Evolutionary conservation across 2,888 invertebrate genomes (phyloP).

Genomic region (Drosophila formosana): DNA sequence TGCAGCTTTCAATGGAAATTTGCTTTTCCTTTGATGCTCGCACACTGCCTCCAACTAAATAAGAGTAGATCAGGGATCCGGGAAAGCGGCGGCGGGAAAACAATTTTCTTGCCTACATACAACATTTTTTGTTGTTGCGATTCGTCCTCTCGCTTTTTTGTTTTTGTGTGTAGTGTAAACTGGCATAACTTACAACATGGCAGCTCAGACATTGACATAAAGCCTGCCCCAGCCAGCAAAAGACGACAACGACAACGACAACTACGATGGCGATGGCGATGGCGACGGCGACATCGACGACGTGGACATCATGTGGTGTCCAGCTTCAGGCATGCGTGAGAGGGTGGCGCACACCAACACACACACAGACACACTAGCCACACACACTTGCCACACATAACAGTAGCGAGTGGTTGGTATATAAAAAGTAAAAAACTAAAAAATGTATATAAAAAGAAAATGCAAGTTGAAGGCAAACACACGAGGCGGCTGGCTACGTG

Average conservation of each 20-base stretch:
- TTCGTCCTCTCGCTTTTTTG: neutral
- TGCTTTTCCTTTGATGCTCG: conserved; percentile 68
- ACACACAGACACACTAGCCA: conserved; percentile 25
- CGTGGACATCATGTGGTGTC: conserved; percentile 45
- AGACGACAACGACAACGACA: conserved; percentile 6
- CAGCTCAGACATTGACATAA: conserved; percentile 79
- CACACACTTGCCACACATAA: conserved; percentile 31
- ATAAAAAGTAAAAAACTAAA: conserved; percentile 56
- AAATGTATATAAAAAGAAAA: conserved; percentile 72
- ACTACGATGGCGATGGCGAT: conserved; percentile 9
- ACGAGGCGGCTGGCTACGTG: conserved; percentile 37
- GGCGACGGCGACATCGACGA: conserved; percentile 1
- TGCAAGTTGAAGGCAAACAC: conserved; percentile 74
- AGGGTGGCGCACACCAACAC: conserved; percentile 30
- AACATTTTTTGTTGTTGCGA: conserved; percentile 16
- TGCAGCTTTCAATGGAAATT: conserved; percentile 80
- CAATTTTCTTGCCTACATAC: conserved; percentile 74
- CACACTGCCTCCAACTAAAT: conserved; percentile 43
- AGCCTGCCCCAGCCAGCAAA: conserved; percentile 46
- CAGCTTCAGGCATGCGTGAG: conserved; percentile 66
- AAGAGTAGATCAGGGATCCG: conserved; percentile 13
- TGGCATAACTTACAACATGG: conserved; percentile 79
- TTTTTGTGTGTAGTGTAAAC: conserved; percentile 46
- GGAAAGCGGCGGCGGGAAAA: conserved; percentile 45
- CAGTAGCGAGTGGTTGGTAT: conserved; percentile 48